A percentile compares a stretch with the other conserved stretches of the same genome.
These are phyloP conservation scores for Seison nebaliae DNA, from an alignment of 1,140 invertebrate species.

Conservation along the genomic window DNA sequence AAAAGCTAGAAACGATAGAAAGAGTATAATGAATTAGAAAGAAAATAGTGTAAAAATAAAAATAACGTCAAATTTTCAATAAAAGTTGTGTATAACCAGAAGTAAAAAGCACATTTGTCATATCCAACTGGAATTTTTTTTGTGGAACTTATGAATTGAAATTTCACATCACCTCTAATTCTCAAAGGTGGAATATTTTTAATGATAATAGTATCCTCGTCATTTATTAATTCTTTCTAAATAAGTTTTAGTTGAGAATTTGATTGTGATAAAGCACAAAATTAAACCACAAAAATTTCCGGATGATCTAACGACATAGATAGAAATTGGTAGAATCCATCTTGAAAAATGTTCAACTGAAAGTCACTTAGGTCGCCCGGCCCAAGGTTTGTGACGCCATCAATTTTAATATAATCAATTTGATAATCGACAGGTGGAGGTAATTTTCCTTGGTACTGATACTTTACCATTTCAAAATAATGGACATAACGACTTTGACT, in stretches of 20 bases:
- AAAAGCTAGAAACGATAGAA: conserved; percentile 19
- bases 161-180: neutral
- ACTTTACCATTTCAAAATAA: conserved; percentile 32
- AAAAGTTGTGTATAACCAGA: conserved; percentile 35
- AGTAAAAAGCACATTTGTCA: conserved; percentile 34
- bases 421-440: conserved; percentile 25
- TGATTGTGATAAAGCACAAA: conserved; percentile 13
- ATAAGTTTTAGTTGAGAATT: conserved; percentile 24
- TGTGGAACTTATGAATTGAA: conserved; percentile 17
- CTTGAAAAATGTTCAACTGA: neutral
- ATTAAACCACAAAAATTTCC: conserved; percentile 29
- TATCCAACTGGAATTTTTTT: conserved; percentile 30
- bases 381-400: conserved; percentile 22
- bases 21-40: neutral
- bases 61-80: conserved; percentile 28
- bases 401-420: conserved; percentile 24
- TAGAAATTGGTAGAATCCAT: neutral
- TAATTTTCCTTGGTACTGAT: conserved; percentile 22
- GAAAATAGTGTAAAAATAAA: conserved; percentile 9
- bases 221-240: conserved; percentile 23
- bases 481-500: conserved; percentile 33
- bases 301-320: conserved; percentile 18
- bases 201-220: conserved; percentile 22
- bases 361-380: too few relatives aligned
- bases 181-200: conserved; percentile 1